Evolutionary conservation across 2,113 vertebrate species (phyloP), one percentile per base, ranked within the genome.

Genomic region (Halichoeres trimaculatus): DNA sequence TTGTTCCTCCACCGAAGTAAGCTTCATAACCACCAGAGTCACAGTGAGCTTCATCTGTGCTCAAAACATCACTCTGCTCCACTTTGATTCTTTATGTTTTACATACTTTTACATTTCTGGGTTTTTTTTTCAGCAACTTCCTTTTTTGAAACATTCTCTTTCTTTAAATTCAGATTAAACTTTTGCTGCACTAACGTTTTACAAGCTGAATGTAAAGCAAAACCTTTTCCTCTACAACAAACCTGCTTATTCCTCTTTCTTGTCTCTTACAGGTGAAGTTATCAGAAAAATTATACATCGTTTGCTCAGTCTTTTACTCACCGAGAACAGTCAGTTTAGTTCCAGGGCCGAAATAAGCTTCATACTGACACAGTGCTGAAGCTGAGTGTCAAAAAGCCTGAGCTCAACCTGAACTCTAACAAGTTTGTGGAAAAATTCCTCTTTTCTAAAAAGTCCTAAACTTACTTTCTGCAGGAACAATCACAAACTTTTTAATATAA

Each of bases 311-410:
- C n/a, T 20, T 34, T 36, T 58, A 90, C 90, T 92, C 69, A 91
- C 88, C 88, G 16, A 92, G 79, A 80, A 83, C 70, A 22, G 70
- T 87, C n/a, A 84, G 76, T 76, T 85, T 87, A 6, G 83, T 85
- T 55, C 87, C 77, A 5, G 40, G 60, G 26, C 82, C 80, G 47
- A 87, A 87, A 43, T 81, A 68, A 36, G 84, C 82, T 78, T 83
- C 70, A 7, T 69, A 53, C 62, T 69, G 70, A 17, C 86, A 85
- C 85, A 80, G 80, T 17, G 52, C 14, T 62, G 0, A 34, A 14
- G 56, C 74, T 73, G 66, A 22, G 48, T 10, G 22, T 14, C 75
- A 82, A 86, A 86, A 76, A 73, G 26, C 24, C 16, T 0, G 58
- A 78, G 36, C 35, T 36, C 13, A 66, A 23, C 11, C 13, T 22